phyloP scores from a whole-genome alignment of 2,113 vertebrate genomes.

The Chaetodon trifascialis region DNA sequence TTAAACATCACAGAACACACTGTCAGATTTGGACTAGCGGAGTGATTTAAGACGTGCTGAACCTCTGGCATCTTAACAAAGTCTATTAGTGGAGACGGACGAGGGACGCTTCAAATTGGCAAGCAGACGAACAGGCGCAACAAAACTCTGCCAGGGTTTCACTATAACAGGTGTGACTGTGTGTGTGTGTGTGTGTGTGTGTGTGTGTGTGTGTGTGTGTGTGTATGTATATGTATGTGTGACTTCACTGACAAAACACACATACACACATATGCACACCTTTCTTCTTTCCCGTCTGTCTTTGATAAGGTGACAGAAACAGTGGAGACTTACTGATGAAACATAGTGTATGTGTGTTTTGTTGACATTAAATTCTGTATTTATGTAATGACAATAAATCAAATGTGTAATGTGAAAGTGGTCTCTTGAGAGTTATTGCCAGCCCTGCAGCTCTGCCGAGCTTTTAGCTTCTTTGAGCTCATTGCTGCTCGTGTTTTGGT shows the following conservation, averaged over 20 bases:
- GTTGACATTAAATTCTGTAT: neutral
- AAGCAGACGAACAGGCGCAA: constrained; percentile 51
- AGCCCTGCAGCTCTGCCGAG: neutral
- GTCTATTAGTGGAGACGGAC: constrained; percentile 78
- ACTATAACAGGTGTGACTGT: constrained; percentile 68
- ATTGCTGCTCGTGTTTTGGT: neutral
- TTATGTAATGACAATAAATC: neutral
- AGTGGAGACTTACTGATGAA: neutral
- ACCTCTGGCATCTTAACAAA: constrained; percentile 83
- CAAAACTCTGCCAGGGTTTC: constrained; percentile 74
- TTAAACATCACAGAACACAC: constrained; percentile 84
- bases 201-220: constrained; percentile 25
- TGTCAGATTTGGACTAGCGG: constrained; percentile 77
- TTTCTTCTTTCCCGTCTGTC: neutral
- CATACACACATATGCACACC: neutral
- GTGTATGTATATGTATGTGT: constrained; percentile 7
- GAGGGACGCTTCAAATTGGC: constrained; percentile 76
- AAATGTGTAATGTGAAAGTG: neutral
- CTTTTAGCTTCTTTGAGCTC: neutral
- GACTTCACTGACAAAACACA: constrained; percentile 16
- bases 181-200: constrained; percentile 20
- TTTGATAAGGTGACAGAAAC: constrained; percentile 2
- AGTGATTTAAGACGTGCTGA: constrained; percentile 79
- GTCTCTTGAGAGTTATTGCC: neutral
- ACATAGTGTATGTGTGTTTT: neutral